A percentile compares a stretch with the other conserved stretches of the same genome.
Conservation (phyloP, 2,113 vertebrate genomes). For the Poeciliopsis occidentalis region DNA sequence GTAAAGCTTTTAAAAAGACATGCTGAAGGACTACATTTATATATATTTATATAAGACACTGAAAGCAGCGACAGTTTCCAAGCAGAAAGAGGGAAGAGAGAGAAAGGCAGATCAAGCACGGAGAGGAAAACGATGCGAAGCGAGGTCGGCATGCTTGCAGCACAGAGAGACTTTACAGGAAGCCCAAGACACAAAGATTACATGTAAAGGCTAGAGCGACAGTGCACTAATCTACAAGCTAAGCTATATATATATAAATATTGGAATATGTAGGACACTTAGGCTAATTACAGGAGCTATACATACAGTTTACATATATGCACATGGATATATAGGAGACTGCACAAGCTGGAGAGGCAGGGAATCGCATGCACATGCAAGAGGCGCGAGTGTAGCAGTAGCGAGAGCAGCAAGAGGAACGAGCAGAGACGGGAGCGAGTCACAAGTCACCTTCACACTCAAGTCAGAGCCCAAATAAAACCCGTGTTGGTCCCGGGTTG, state of each 20-base stretch:
- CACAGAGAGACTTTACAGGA: slow-evolving; percentile 69
- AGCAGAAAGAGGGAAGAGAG: slow-evolving; percentile 70
- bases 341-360: slow-evolving; percentile 73
- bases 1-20: slow-evolving; percentile 71
- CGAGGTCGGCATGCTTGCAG: slow-evolving; percentile 79
- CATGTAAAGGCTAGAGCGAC: slow-evolving; percentile 77
- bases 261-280: slow-evolving; percentile 48
- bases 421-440: background rate
- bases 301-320: slow-evolving; percentile 55
- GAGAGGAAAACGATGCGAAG: slow-evolving; percentile 69
- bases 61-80: slow-evolving; percentile 67
- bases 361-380: slow-evolving; percentile 83
- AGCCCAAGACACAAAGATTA: slow-evolving; percentile 69
- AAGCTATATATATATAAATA: slow-evolving; percentile 57
- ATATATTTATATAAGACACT: slow-evolving; percentile 38
- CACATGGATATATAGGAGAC: slow-evolving; percentile 68
- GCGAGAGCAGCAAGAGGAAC: slow-evolving; percentile 62
- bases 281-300: slow-evolving; percentile 76
- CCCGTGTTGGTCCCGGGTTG: background rate
- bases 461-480: background rate
- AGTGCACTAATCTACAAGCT: slow-evolving; percentile 76
- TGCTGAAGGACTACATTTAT: slow-evolving; percentile 73
- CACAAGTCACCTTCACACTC: background rate
- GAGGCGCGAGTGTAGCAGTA: slow-evolving; percentile 74
- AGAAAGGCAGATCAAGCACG: slow-evolving; percentile 68